A percentile compares a stretch with the other conserved stretches of the same genome.
Conservation (phyloP, 2,113 vertebrate species). For the Gnathonemus echidnorhynchus region DNA sequence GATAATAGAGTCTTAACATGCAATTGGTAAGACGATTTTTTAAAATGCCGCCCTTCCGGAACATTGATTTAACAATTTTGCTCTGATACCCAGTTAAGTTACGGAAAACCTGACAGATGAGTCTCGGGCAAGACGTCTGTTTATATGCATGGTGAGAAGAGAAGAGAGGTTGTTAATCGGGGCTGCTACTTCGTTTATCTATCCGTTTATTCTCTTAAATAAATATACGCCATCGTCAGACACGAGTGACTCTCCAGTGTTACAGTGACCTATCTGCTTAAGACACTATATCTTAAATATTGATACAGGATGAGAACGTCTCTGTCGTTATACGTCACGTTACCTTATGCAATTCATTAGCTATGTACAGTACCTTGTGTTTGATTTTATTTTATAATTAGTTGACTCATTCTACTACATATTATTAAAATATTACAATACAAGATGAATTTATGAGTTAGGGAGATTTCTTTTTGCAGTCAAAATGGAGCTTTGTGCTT, state of each 20-base stretch:
- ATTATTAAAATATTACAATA: neutral
- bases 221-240: neutral
- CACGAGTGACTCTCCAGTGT: neutral
- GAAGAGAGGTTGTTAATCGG: neutral
- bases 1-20: neutral
- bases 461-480: neutral
- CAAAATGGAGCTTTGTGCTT: neutral
- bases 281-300: neutral
- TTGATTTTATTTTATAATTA: neutral
- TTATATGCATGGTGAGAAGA: neutral
- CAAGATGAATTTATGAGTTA: neutral
- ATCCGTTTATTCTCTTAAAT: neutral
- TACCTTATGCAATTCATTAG: neutral
- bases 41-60: neutral
- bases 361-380: neutral
- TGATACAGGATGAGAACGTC: neutral
- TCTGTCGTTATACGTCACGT: neutral
- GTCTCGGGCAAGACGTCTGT: neutral
- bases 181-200: neutral
- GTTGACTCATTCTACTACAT: neutral
- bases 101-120: neutral
- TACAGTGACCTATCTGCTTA: neutral
- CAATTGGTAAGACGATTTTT: neutral
- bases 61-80: neutral
- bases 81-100: neutral